These are phyloP conservation scores for Drosophila lacteicornis DNA, from an alignment of 1,140 invertebrate species.

Conservation along the genomic window DNA sequence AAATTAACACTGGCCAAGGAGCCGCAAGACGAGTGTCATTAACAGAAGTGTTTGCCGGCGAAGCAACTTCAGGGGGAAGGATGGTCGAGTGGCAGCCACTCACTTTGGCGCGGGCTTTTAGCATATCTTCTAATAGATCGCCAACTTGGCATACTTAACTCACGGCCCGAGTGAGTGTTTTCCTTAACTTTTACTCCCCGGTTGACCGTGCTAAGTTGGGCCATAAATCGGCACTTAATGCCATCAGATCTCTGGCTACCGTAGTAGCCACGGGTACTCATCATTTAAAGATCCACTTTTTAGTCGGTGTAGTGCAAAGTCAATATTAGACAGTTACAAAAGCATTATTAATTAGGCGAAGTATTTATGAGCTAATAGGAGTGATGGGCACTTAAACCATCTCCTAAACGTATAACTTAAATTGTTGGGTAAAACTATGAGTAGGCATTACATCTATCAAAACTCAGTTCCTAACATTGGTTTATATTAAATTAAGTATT, in stretches of 20 bases:
- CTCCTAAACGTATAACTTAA: background rate
- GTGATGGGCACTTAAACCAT: too few species aligned
- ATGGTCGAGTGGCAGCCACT: constrained; percentile 56
- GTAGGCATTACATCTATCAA: too few species aligned
- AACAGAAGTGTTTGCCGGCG: constrained; percentile 70
- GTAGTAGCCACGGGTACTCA: constrained; percentile 35
- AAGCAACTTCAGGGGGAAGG: background rate
- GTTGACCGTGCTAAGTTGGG: constrained; percentile 43
- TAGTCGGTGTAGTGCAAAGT: background rate
- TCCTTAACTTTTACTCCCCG: constrained; percentile 37
- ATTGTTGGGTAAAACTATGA: background rate
- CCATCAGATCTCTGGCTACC: constrained; percentile 27
- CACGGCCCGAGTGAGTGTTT: constrained; percentile 39
- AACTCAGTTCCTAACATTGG: too few species aligned
- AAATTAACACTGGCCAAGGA: constrained; percentile 73
- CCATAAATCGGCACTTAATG: constrained; percentile 56
- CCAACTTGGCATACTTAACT: constrained; percentile 69
- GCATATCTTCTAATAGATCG: constrained; percentile 80
- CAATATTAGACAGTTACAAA: background rate
- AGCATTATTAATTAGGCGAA: constrained; percentile 1
- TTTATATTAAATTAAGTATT: too few species aligned
- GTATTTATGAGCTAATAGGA: background rate
- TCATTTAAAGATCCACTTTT: constrained; percentile 31
- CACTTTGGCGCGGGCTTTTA: constrained; percentile 68
- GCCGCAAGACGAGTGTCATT: constrained; percentile 72